Evolutionary conservation across 2,113 vertebrate species (phyloP).

Genomic region (Ctenodactylus gundi): DNA sequence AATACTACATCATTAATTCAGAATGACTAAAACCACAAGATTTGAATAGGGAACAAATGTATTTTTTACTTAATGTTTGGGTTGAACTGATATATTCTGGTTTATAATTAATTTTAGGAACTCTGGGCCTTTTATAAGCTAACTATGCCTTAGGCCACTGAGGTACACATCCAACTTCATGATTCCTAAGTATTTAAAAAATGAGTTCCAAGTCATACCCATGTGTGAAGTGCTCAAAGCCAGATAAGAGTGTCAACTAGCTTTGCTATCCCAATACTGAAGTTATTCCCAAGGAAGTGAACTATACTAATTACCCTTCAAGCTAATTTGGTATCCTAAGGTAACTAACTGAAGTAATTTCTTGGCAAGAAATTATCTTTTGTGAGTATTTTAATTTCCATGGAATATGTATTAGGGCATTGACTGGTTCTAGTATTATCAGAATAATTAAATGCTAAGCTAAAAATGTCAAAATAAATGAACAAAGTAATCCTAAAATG

Average conservation of each 20-base stretch:
- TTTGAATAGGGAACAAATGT: neutral
- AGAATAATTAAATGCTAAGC: constrained; percentile 65
- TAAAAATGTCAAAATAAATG: constrained; percentile 66
- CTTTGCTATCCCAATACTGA: neutral
- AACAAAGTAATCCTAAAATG: constrained; percentile 50
- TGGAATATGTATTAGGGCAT: neutral
- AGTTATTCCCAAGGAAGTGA: neutral
- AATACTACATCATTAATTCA: neutral
- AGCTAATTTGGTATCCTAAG: neutral
- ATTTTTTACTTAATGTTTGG: no score
- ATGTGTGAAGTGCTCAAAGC: neutral
- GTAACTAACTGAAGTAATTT: constrained; percentile 9
- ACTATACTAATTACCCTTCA: constrained; percentile 8
- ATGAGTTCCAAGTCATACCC: neutral
- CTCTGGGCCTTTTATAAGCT: neutral
- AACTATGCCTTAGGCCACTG: neutral
- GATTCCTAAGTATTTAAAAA: neutral
- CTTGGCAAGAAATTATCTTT: neutral
- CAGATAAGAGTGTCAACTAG: neutral
- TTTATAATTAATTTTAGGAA: no score
- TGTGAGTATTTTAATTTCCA: constrained; percentile 36
- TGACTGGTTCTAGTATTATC: constrained; percentile 10
- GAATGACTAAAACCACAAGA: neutral
- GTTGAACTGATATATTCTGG: no score
- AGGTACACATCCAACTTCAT: no score